Percentiles rank a stretch among this genome's conserved stretches.
phyloP scores from a whole-genome alignment of 1,140 invertebrate species.

The Zaprionus tsacasi region DNA sequence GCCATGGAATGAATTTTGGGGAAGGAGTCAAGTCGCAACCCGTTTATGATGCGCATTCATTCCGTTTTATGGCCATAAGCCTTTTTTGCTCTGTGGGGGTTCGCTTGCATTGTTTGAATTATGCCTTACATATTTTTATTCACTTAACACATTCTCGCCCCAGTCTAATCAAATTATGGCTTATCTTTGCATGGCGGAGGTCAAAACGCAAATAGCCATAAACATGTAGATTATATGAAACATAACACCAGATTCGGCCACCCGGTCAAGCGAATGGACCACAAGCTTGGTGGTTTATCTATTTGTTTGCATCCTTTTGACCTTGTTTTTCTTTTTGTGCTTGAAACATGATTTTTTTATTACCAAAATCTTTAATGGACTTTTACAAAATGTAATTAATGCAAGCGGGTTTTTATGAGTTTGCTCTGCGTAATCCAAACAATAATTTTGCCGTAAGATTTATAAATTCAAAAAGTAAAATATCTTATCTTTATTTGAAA shows the following conservation, averaged over 20 bases:
- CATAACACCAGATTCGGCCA: conserved; percentile 38
- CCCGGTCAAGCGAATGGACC: conserved; percentile 37
- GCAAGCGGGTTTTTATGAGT: conserved; percentile 46
- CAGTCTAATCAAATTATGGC: conserved; percentile 78
- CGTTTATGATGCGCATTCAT: conserved; percentile 54
- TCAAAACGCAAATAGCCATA: conserved; percentile 82
- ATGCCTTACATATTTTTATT: conserved; percentile 83
- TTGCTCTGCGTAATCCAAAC: conserved; percentile 31
- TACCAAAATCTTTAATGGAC: conserved; percentile 49
- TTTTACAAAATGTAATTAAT: conserved; percentile 66
- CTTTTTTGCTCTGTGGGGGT: conserved; percentile 42
- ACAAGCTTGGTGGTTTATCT: conserved; percentile 3
- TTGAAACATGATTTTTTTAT: conserved; percentile 12
- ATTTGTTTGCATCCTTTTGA: conserved; percentile 39
- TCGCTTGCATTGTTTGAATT: conserved; percentile 68
- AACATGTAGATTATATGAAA: conserved; percentile 73
- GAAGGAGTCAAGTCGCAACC: conserved; percentile 18
- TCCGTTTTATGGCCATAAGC: conserved; percentile 63
- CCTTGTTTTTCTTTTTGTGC: conserved; percentile 66
- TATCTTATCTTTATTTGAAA: not conserved
- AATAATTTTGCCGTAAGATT: not conserved
- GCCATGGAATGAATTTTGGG: not conserved
- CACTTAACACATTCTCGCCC: conserved; percentile 69
- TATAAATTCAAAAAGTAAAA: conserved; percentile 2
- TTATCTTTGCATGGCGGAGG: conserved; percentile 77